Evolutionary conservation across 2,888 invertebrate genomes (phyloP).

Genomic region (Phanerotoma sp.): DNA sequence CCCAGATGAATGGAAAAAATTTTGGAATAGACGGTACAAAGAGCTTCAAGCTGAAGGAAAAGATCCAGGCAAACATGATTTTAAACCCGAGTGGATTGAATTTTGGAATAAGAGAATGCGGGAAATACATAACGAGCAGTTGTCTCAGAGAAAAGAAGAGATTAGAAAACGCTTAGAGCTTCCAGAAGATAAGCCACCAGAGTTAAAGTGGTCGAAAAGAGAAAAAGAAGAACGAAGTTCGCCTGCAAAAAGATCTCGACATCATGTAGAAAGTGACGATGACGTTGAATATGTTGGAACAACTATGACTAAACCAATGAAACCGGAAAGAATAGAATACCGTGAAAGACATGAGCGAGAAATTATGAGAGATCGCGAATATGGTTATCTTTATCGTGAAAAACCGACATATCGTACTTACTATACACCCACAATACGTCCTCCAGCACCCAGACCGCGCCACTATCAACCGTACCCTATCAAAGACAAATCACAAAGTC

Average conservation of each 20-base stretch:
- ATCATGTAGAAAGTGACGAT: constrained; percentile 49
- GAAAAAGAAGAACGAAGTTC: constrained; percentile 16
- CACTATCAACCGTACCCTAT: constrained; percentile 53
- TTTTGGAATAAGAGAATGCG: constrained; percentile 84
- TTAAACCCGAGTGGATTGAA: constrained; percentile 85
- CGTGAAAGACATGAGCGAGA: constrained; percentile 1
- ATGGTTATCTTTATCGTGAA: constrained; percentile 31
- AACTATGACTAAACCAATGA: constrained; percentile 42
- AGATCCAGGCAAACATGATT: constrained; percentile 79
- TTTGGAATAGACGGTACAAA: constrained; percentile 83
- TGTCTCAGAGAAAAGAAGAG: constrained; percentile 68
- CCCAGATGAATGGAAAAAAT: constrained; percentile 87
- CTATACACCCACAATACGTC: constrained; percentile 30
- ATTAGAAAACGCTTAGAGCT: constrained; percentile 66
- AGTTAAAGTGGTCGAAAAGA: constrained; percentile 25
- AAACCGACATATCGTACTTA: constrained; percentile 34
- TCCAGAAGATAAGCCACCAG: constrained; percentile 56
- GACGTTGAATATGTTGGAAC: constrained; percentile 55
- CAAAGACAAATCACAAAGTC: constrained; percentile 48
- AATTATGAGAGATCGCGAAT: constrained; percentile 29
- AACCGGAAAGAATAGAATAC: constrained; percentile 33
- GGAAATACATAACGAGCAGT: constrained; percentile 71
- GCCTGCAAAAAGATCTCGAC: constrained; percentile 32
- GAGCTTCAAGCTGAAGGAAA: constrained; percentile 73
- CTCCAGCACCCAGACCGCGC: constrained; percentile 33